A percentile compares a stretch with the other conserved stretches of the same genome.
Evolutionary conservation across 2,113 vertebrate species (phyloP).

Genomic region (Alethe diademata): DNA sequence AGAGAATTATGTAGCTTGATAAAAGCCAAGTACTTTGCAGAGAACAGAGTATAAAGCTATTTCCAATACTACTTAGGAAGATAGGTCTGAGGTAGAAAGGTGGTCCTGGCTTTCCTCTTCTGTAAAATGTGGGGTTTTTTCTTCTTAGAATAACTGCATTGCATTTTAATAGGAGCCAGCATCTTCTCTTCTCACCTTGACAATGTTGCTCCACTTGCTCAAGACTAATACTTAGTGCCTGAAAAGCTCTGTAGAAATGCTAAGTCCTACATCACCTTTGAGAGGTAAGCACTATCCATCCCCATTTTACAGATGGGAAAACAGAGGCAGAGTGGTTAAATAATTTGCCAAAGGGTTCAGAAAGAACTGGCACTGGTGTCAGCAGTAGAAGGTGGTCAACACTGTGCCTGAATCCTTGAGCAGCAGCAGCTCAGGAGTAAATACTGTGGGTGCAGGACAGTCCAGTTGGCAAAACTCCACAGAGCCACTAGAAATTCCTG

Average conservation of each 20-base stretch:
- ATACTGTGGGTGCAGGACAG: constrained; percentile 36
- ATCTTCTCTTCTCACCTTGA: constrained; percentile 23
- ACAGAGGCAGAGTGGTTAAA: constrained; percentile 58
- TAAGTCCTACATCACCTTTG: not conserved
- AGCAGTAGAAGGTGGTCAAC: not conserved
- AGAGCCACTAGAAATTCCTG: constrained; percentile 34
- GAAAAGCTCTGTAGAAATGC: not conserved
- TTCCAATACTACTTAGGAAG: constrained; percentile 80
- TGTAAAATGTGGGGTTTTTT: constrained; percentile 78
- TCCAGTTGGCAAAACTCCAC: constrained; percentile 7
- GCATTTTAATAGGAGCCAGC: constrained; percentile 40
- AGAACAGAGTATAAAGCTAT: constrained; percentile 73
- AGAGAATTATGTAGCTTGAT: constrained; percentile 64
- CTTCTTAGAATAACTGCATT: constrained; percentile 77
- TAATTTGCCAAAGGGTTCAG: constrained; percentile 1
- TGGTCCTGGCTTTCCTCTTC: constrained; percentile 96
- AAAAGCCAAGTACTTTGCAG: constrained; percentile 69
- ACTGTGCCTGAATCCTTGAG: not conserved
- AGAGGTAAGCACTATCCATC: constrained; percentile 9
- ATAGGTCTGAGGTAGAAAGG: constrained; percentile 98
- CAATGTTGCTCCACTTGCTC: constrained; percentile 45
- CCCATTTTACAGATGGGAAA: constrained; percentile 56
- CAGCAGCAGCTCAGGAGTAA: constrained; percentile 13
- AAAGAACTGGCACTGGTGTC: not conserved
- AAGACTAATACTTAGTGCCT: constrained; percentile 4